A percentile compares a stretch with the other conserved stretches of the same genome.
These are phyloP conservation scores for Steromphala cineraria DNA, from an alignment of 2,888 invertebrate species.

Conservation along the genomic window DNA sequence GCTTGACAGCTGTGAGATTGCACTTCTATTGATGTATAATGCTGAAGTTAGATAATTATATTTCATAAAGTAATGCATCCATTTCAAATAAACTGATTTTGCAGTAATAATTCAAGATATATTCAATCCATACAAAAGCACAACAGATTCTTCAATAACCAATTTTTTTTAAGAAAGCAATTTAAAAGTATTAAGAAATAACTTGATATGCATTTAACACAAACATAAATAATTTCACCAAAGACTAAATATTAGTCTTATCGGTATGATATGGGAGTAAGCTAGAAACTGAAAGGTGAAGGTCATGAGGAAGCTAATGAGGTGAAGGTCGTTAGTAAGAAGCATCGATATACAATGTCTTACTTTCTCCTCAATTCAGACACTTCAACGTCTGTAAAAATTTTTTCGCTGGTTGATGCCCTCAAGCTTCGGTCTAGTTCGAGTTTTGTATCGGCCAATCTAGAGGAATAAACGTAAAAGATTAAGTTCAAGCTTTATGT, in stretches of 20 bases:
- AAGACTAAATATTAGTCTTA: not conserved
- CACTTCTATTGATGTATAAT: too few relatives aligned
- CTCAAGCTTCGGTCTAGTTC: conserved; percentile 68
- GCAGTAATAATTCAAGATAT: too few relatives aligned
- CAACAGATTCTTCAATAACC: too few relatives aligned
- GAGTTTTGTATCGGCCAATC: conserved; percentile 69
- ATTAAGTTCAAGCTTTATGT: too few relatives aligned
- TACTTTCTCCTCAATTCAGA: conserved; percentile 71
- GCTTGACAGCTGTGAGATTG: too few relatives aligned
- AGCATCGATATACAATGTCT: conserved; percentile 32
- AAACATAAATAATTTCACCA: not conserved
- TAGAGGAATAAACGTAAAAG: conserved; percentile 32
- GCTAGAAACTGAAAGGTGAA: not conserved
- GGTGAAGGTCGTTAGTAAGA: too few relatives aligned
- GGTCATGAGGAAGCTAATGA: not conserved
- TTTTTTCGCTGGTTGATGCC: conserved; percentile 71
- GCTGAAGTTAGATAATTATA: too few relatives aligned
- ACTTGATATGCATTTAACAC: not conserved
- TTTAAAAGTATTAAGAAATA: too few relatives aligned
- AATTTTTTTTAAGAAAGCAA: too few relatives aligned
- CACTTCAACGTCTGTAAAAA: conserved; percentile 70
- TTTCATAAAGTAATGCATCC: too few relatives aligned
- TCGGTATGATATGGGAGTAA: not conserved
- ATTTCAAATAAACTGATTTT: too few relatives aligned
- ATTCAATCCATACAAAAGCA: too few relatives aligned